Conservation (phyloP, 2,113 vertebrate species). For the Acanthochromis polyacanthus region DNA sequence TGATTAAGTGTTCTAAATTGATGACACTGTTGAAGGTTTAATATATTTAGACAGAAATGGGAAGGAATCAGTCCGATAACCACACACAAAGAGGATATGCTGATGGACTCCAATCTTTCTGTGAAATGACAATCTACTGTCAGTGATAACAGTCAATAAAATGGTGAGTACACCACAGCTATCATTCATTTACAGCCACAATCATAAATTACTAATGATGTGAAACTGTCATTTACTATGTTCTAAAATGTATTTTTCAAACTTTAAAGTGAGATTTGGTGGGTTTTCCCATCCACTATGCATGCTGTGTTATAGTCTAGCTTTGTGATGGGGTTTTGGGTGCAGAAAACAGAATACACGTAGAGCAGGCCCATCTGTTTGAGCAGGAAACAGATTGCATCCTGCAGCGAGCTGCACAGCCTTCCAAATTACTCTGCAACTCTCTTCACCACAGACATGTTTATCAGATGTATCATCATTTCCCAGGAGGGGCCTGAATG, state of each 20-base stretch:
- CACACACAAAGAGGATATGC: neutral
- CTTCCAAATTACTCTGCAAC: conserved; percentile 74
- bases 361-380: conserved; percentile 80
- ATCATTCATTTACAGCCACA: neutral
- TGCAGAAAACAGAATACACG: conserved; percentile 58
- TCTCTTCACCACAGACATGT: conserved; percentile 51
- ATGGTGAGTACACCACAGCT: conserved; percentile 7
- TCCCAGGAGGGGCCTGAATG: conserved; percentile 46
- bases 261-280: neutral
- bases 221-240: neutral
- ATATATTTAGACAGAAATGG: neutral
- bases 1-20: neutral
- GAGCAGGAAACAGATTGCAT: conserved; percentile 85
- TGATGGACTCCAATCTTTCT: neutral
- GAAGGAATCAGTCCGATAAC: neutral
- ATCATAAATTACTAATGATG: neutral
- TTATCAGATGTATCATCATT: conserved; percentile 55
- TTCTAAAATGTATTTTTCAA: neutral
- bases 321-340: conserved; percentile 50
- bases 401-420: conserved; percentile 71
- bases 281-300: neutral
- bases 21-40: conserved; percentile 10
- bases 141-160: conserved; percentile 11
- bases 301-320: conserved; percentile 19
- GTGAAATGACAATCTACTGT: conserved; percentile 33